A percentile compares a stretch with the other conserved stretches of the same genome.
Evolutionary conservation across 1,140 invertebrate genomes (phyloP).

Genomic region (Acromyrmex echinatior): DNA sequence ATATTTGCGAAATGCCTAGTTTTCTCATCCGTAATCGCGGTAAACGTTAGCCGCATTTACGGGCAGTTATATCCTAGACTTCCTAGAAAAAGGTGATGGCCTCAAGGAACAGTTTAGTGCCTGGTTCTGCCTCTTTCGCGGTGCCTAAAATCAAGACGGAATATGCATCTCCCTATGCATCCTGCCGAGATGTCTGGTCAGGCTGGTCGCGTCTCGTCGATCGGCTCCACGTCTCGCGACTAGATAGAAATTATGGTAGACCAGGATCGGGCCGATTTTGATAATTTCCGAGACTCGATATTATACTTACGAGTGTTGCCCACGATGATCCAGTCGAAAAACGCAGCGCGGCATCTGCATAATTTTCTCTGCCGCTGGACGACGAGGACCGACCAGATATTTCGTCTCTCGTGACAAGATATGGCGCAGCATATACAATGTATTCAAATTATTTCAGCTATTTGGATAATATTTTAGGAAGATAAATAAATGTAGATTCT

Average conservation of each 20-base stretch:
- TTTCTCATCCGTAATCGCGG: slow-evolving; percentile 40
- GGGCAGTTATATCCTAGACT: slow-evolving; percentile 66
- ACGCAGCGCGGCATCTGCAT: slow-evolving; percentile 76
- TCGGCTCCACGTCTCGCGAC: slow-evolving; percentile 54
- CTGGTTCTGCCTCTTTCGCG: slow-evolving; percentile 32
- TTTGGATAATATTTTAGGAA: neutral
- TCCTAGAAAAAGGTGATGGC: slow-evolving; percentile 71
- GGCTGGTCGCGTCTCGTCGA: slow-evolving; percentile 42
- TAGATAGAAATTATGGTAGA: slow-evolving; percentile 63
- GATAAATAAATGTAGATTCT: neutral
- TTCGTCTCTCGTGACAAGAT: slow-evolving; percentile 49
- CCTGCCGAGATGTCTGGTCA: slow-evolving; percentile 10
- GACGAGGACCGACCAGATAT: slow-evolving; percentile 17
- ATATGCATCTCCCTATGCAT: slow-evolving; percentile 72
- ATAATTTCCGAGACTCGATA: slow-evolving; percentile 75
- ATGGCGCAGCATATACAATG: neutral
- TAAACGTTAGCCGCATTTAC: slow-evolving; percentile 64
- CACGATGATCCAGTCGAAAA: slow-evolving; percentile 69
- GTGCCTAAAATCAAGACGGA: slow-evolving; percentile 53
- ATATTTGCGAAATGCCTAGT: slow-evolving; percentile 15
- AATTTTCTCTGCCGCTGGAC: slow-evolving; percentile 66
- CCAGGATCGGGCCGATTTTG: slow-evolving; percentile 71
- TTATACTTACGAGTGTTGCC: slow-evolving; percentile 73
- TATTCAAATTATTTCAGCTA: neutral
- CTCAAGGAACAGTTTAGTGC: slow-evolving; percentile 68